phyloP scores from a whole-genome alignment of 2,113 vertebrate species.

The Phyllostomus discolor region DNA sequence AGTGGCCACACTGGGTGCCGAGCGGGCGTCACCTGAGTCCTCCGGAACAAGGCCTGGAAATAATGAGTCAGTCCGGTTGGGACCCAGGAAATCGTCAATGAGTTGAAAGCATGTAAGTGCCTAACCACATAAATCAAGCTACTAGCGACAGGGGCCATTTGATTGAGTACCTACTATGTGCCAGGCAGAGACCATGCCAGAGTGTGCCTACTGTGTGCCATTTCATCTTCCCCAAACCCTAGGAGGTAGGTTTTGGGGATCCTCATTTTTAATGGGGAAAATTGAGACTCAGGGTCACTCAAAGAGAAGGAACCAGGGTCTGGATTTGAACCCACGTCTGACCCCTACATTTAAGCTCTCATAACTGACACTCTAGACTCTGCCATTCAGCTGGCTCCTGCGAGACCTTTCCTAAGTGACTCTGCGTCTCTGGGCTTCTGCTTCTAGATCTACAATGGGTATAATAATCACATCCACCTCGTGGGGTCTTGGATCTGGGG shows the following conservation, averaged over 20 bases:
- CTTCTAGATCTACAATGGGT: background rate
- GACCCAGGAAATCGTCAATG: background rate
- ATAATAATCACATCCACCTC: background rate
- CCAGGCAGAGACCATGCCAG: background rate
- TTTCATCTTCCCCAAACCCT: no score
- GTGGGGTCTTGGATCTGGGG: background rate
- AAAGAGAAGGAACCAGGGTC: background rate
- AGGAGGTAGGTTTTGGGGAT: background rate
- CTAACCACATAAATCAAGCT: background rate
- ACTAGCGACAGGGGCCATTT: background rate
- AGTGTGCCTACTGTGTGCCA: no score
- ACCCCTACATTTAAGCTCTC: background rate
- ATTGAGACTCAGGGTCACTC: background rate
- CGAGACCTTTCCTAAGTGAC: background rate
- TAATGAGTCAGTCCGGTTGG: background rate
- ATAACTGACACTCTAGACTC: background rate
- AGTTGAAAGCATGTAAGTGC: background rate
- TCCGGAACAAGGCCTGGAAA: background rate
- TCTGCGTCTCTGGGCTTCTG: background rate
- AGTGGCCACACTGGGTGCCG: background rate
- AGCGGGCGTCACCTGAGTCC: rapidly evolving
- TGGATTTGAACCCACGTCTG: background rate
- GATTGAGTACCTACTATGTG: background rate
- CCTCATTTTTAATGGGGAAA: background rate
- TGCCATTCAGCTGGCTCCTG: background rate